Evolutionary conservation across 2,888 invertebrate species (phyloP), one percentile per base, ranked within the genome.

Genomic region (Polia nebulosa): DNA sequence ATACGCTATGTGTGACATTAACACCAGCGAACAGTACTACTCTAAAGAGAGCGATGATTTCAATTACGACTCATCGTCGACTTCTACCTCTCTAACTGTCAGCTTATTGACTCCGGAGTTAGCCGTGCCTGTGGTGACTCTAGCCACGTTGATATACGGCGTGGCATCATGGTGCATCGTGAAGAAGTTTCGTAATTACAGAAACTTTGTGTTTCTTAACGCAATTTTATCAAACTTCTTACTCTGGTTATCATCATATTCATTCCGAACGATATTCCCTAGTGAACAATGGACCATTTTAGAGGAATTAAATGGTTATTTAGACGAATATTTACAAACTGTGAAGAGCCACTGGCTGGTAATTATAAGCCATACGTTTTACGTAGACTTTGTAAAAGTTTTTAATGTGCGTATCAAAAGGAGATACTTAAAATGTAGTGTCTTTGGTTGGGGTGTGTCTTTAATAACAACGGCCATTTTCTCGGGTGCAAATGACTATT

Each of bases 351-450:
- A 47, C 3, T 47, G 47, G 47, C 25, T 47, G 25, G 47, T 47
- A 4, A 7, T 47, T 15, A 25, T 47, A 8, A 47, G 47, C 2
- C 47, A 47, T 47, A 47, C 15, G 25, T 47, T 47, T 47, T 47
- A 47, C 47, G 47, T 25, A 47, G 47, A 47, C 17, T 15, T 25
- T 47, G 47, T 47, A 8, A 47, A 47, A 47, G 47, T 47, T 25
- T 47, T 47, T 47, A 47, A 47, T 25, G 47, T 25, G 47, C 47
- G 17, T 25, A 13, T 7, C 8, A 25, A 7, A 3, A 47, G 25
- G 1, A 47, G 25, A 8, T 47, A 47, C 17, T 25, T 47, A 3
- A 47, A 47, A 1, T 8, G 25, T 47, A 6, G 25, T 3, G 8
- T 17, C 3, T 47, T 47, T 15, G 47, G 47, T 25, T 47, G 47